These are phyloP conservation scores for Ditula angustiorana DNA, from an alignment of 2,888 invertebrate genomes.

Conservation along the genomic window DNA sequence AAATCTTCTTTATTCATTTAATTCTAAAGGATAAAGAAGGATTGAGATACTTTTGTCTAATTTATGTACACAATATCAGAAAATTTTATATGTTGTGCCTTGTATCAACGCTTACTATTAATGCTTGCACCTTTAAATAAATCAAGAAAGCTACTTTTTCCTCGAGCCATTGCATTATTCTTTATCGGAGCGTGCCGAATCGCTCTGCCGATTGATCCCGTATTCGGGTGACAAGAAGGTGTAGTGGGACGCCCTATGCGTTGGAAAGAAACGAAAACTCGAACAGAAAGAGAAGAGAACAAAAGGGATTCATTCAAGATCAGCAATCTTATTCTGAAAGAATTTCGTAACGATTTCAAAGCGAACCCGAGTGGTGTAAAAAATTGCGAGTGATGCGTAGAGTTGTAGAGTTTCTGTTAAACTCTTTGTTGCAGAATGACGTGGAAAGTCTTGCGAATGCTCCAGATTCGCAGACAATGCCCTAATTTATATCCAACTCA, in stretches of 20 bases:
- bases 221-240: conserved; percentile 73
- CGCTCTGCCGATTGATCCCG: conserved; percentile 75
- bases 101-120: not conserved
- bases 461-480: conserved; percentile 85
- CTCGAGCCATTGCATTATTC: conserved; percentile 21
- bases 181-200: conserved; percentile 60
- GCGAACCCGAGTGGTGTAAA: conserved; percentile 52
- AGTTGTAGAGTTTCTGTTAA: conserved; percentile 50
- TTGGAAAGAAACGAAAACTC: conserved; percentile 69
- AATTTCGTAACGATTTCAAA: conserved; percentile 67
- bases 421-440: conserved; percentile 73
- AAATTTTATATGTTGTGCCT: too few relatives aligned
- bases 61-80: not conserved
- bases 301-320: conserved; percentile 77
- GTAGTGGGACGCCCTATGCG: conserved; percentile 69
- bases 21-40: too few relatives aligned
- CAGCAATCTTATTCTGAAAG: conserved; percentile 72
- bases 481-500: conserved; percentile 85
- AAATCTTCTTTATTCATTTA: too few relatives aligned
- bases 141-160: not conserved
- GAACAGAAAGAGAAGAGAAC: conserved; percentile 75
- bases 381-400: conserved; percentile 52
- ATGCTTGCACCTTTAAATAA: not conserved
- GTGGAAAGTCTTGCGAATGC: conserved; percentile 73
- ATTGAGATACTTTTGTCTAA: too few relatives aligned